Percentiles rank a stretch among this genome's conserved stretches.
Evolutionary conservation across 2,113 vertebrate genomes (phyloP).

Genomic region (Tauraco erythrolophus): DNA sequence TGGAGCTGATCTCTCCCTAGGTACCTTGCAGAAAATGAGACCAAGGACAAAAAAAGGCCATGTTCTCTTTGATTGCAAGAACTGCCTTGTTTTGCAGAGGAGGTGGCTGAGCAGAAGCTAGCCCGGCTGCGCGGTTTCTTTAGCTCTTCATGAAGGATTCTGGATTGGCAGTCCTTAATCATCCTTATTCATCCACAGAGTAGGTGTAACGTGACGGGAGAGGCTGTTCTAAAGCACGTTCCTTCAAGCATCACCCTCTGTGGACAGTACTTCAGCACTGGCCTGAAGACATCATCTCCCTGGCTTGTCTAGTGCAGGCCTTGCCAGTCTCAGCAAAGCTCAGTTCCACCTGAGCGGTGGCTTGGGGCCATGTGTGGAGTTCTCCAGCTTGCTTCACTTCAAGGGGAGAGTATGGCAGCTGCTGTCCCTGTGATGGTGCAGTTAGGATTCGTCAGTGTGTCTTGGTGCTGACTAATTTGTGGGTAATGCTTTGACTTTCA

Average conservation of each 20-base stretch:
- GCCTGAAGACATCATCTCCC: neutral
- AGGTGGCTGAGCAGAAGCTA: neutral
- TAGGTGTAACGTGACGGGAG: neutral
- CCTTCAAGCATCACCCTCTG: neutral
- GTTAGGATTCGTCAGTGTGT: neutral
- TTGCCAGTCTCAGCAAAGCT: neutral
- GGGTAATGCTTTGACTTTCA: neutral
- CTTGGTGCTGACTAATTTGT: neutral
- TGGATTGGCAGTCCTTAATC: neutral
- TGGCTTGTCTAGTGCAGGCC: neutral
- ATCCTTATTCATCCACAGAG: neutral
- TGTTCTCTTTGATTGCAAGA: neutral
- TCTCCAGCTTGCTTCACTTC: neutral
- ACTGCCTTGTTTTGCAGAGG: neutral
- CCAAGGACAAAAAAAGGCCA: constrained; percentile 52
- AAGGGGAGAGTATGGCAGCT: neutral
- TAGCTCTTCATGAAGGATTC: neutral
- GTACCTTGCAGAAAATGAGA: constrained; percentile 51
- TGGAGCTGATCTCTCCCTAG: constrained; percentile 62
- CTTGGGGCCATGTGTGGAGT: neutral
- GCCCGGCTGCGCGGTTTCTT: neutral
- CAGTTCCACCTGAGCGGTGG: neutral
- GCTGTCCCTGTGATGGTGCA: neutral
- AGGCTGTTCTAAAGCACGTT: neutral
- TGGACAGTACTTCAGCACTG: neutral